Conservation (phyloP, 2,888 invertebrate genomes). For the Brachyptera putata region DNA sequence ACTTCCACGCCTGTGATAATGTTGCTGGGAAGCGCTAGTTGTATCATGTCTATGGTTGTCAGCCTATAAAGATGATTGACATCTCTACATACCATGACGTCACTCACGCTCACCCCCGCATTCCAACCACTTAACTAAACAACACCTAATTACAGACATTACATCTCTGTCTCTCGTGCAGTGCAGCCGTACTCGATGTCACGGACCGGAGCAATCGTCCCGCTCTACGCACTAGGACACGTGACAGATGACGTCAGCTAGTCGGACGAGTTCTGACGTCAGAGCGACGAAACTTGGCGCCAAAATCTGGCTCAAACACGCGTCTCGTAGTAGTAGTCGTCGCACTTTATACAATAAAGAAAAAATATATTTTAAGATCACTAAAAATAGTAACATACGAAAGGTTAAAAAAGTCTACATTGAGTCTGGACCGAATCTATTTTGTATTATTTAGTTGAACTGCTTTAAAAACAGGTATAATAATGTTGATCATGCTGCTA, state of each 20-base stretch:
- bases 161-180: too few relatives aligned
- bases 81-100: too few relatives aligned
- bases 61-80: too few relatives aligned
- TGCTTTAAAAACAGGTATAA: too few relatives aligned
- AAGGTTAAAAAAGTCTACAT: constrained; percentile 12
- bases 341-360: constrained; percentile 16
- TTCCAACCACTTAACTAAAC: neutral
- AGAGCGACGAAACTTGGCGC: neutral
- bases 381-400: neutral
- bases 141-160: neutral
- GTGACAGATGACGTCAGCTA: constrained; percentile 9
- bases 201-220: too few relatives aligned
- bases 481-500: neutral
- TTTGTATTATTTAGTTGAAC: too few relatives aligned
- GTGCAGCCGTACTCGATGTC: too few relatives aligned
- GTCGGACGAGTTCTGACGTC: neutral
- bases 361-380: constrained; percentile 12
- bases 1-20: too few relatives aligned
- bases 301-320: neutral
- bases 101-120: neutral
- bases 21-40: too few relatives aligned
- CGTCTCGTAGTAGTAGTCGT: neutral
- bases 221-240: too few relatives aligned
- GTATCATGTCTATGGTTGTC: too few relatives aligned
- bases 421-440: too few relatives aligned